Conservation (phyloP, 2,113 vertebrate genomes). For the Scalopus aquaticus region DNA sequence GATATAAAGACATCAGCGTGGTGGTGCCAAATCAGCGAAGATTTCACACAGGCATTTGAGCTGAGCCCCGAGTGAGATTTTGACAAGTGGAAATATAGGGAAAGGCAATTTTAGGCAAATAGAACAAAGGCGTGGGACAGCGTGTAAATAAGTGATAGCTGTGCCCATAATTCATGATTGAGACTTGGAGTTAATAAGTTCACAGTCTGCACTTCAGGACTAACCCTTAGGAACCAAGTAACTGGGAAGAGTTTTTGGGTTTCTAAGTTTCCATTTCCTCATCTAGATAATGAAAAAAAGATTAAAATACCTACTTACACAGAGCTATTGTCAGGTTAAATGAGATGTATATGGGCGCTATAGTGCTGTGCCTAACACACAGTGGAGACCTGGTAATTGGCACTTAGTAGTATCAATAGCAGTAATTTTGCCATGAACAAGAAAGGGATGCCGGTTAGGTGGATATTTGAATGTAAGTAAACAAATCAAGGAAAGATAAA, state of each 20-base stretch:
- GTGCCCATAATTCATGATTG: rapidly evolving
- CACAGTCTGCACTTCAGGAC: background rate
- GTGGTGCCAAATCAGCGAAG: background rate
- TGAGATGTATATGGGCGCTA: background rate
- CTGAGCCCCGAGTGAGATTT: background rate
- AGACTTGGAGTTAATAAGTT: background rate
- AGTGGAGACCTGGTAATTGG: background rate
- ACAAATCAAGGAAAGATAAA: background rate
- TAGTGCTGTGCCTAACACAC: background rate
- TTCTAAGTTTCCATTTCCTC: background rate
- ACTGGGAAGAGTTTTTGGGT: background rate
- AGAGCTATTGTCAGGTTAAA: background rate
- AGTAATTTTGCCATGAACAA: background rate
- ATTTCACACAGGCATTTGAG: background rate
- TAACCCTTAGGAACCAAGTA: background rate
- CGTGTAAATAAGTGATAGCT: background rate
- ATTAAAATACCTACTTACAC: background rate
- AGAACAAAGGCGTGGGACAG: background rate
- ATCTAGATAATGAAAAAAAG: background rate
- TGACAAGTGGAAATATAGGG: background rate
- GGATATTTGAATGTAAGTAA: background rate
- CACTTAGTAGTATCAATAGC: background rate
- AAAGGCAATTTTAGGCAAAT: background rate
- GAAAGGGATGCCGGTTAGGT: background rate
- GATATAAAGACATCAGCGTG: background rate